Base-by-base conservation (phyloP, 2,797 vertebrate species). In the Sitta carolinensis region DNA sequence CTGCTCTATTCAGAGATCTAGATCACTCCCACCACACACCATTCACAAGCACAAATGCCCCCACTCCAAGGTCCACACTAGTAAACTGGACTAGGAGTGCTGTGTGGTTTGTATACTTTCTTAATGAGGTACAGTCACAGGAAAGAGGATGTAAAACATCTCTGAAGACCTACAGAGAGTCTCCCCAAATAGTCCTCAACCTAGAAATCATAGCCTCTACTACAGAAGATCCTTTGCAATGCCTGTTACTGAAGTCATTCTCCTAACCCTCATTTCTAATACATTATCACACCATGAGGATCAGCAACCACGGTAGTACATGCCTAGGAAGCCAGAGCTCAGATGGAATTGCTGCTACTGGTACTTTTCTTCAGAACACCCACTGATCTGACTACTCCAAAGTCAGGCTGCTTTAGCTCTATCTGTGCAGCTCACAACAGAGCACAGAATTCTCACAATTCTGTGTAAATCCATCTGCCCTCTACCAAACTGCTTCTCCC, bases 261-360 rank as follows among this genome's bases (percentile, higher is more conserved):
- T 91, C 9, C 57, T 82, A 38, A 30, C 10, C 51, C 36, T 29
- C 14, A 21, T 74, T 85, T 92, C 29, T 92, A 48, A 87, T 5
- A 51, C 5, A 14, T 43, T 76, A 82, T 27, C 29, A 74, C 15
- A 64, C 30, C 26, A 34, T 2, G 11, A 61, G 32, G 36, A 84
- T 89, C 13, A 79, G 27, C 76, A 45, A n/a, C 7, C 70, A 50
- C 25, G 52, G n/a, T 30, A 74, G 19, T 50, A 63, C 4, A 23
- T 45, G 58, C 47, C 84, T 66, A 54, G 47, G 69, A 93, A 94
- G 74, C 34, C 90, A 83, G 79, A 83, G 63, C 40, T 90, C 48
- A 84, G 34, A 84, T 68, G 38, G 63, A 80, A 67, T 40, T 19
- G 34, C 84, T 59, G 54, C 55, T 81, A 48, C 73, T 43, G 51